A percentile compares a stretch with the other conserved stretches of the same genome.
Conservation (phyloP, 2,113 vertebrate species). For the Cottus gobio region DNA sequence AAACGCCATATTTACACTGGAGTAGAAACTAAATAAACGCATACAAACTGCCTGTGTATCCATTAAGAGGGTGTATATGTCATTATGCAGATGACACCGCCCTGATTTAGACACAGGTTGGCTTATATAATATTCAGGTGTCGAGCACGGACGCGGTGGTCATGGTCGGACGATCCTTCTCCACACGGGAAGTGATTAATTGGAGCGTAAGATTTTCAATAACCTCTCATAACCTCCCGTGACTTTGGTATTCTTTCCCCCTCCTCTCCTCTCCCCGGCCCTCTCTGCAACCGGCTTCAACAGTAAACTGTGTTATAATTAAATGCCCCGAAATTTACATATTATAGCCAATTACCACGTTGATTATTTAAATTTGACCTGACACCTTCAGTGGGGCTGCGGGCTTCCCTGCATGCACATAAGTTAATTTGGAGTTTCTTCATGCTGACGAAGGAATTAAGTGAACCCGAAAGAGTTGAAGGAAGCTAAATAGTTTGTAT, state of each 20-base stretch:
- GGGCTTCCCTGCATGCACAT: not conserved
- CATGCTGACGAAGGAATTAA: not conserved
- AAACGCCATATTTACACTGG: not conserved
- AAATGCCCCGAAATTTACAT: not conserved
- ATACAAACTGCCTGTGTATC: not conserved
- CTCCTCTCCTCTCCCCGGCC: not conserved
- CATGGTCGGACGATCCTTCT: slow-evolving; percentile 16
- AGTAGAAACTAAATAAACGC: not conserved
- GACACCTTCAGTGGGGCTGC: not conserved
- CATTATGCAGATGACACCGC: not conserved
- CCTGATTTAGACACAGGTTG: not conserved
- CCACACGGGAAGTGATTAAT: slow-evolving; percentile 23
- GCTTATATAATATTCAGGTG: slow-evolving; percentile 6
- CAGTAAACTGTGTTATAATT: not conserved
- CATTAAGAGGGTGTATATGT: not conserved
- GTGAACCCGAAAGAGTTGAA: not conserved
- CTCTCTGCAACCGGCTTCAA: not conserved
- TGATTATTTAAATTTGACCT: not conserved
- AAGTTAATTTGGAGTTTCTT: not conserved
- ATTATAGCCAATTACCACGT: not conserved
- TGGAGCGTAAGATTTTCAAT: slow-evolving; percentile 22
- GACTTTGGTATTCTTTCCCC: not conserved
- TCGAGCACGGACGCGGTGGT: not conserved
- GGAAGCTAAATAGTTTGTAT: not conserved
- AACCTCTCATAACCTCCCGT: slow-evolving; percentile 27